These are phyloP conservation scores for Tragelaphus imberbis DNA, from an alignment of 2,113 vertebrate genomes.

Conservation along the genomic window DNA sequence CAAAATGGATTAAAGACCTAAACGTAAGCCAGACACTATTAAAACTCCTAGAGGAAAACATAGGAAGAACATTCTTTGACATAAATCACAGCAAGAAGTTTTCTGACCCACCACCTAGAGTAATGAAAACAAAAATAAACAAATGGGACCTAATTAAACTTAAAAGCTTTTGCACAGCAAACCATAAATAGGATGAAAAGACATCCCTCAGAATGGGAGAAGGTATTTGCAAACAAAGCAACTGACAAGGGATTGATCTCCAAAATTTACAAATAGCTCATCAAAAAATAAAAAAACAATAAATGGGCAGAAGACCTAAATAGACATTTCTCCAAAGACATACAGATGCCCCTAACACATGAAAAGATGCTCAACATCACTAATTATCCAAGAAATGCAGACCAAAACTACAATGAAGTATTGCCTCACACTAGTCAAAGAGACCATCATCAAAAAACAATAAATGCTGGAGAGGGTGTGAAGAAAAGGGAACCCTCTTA, in stretches of 20 bases:
- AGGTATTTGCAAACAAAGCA: background rate
- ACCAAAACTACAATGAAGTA: background rate
- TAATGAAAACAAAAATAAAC: background rate
- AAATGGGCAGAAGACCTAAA: background rate
- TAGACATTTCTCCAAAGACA: background rate
- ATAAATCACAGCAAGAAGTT: background rate
- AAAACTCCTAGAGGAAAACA: background rate
- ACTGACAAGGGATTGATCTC: background rate
- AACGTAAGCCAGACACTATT: background rate
- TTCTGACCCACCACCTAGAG: background rate
- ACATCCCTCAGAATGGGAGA: background rate
- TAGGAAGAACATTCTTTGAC: background rate
- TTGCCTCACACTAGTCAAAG: background rate
- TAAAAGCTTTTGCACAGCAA: background rate
- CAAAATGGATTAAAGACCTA: background rate
- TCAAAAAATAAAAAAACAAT: background rate
- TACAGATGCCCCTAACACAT: background rate
- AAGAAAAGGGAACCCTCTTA: background rate
- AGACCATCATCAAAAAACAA: background rate
- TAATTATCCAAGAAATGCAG: background rate
- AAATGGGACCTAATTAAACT: background rate
- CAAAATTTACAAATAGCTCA: background rate
- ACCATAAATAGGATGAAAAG: background rate
- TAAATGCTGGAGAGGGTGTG: background rate
- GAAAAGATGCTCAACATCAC: background rate